phyloP scores from a whole-genome alignment of 2,888 invertebrate species.

The Hypsopygia costalis region DNA sequence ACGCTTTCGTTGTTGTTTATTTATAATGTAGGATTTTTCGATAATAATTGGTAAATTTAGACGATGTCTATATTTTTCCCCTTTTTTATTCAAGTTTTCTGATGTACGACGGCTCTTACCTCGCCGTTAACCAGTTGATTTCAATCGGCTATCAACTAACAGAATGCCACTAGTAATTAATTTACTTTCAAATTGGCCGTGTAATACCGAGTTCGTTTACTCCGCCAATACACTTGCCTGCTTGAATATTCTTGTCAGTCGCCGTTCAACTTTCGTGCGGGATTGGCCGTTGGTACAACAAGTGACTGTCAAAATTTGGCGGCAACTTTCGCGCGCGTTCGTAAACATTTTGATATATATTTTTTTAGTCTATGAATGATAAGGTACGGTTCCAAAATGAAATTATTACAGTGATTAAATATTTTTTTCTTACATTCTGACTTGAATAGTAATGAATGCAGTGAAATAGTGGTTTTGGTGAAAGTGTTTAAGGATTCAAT shows the following conservation, averaged over 20 bases:
- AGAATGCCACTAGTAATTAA: conserved; percentile 28
- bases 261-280: conserved; percentile 71
- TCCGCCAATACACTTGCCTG: conserved; percentile 52
- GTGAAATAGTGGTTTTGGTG: conserved; percentile 52
- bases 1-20: too few relatives aligned
- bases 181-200: conserved; percentile 39
- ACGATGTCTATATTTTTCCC: too few relatives aligned
- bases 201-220: conserved; percentile 40
- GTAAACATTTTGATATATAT: conserved; percentile 1
- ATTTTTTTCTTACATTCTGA: conserved; percentile 12
- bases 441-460: conserved; percentile 41
- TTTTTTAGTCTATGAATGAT: not conserved
- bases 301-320: conserved; percentile 27
- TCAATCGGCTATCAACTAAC: conserved; percentile 19
- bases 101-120: too few relatives aligned
- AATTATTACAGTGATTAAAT: not conserved
- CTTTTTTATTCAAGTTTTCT: too few relatives aligned
- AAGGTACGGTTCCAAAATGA: not conserved
- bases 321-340: conserved; percentile 20
- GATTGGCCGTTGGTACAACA: conserved; percentile 41
- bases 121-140: conserved; percentile 24
- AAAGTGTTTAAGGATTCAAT: conserved; percentile 59
- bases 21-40: too few relatives aligned
- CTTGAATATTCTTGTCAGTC: conserved; percentile 56
- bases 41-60: too few relatives aligned